Percentiles rank a stretch among this genome's conserved stretches.
These are phyloP conservation scores for Eurosta solidaginis DNA, from an alignment of 1,140 invertebrate genomes.

Conservation along the genomic window DNA sequence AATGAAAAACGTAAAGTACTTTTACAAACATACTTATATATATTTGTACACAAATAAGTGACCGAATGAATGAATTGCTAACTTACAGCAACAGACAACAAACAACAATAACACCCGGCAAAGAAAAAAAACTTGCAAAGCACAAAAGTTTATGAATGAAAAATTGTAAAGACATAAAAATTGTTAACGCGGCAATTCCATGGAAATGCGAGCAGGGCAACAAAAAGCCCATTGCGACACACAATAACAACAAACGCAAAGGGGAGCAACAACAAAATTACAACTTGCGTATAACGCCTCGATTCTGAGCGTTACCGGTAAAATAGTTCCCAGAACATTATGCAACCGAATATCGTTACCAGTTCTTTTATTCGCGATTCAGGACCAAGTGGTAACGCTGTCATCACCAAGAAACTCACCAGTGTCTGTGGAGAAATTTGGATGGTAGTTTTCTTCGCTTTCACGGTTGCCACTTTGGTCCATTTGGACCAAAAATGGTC, in stretches of 20 bases:
- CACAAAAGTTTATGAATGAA: conserved; percentile 23
- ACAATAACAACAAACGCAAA: neutral
- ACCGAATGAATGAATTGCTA: neutral
- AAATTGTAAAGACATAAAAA: conserved; percentile 28
- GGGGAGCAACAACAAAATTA: neutral
- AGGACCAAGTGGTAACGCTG: no score
- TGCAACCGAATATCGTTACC: no score
- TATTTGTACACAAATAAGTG: neutral
- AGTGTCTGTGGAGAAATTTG: no score
- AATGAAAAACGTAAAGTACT: neutral
- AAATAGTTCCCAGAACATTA: no score
- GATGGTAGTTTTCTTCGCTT: no score
- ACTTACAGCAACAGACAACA: neutral
- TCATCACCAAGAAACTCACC: no score
- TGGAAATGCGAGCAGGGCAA: conserved; percentile 9
- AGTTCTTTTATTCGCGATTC: no score
- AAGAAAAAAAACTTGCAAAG: neutral
- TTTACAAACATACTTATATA: neutral
- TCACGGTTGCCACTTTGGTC: no score
- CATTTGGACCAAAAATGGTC: no score
- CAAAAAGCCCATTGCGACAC: neutral
- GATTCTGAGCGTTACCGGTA: no score
- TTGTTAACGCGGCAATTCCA: conserved; percentile 28
- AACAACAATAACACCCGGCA: neutral
- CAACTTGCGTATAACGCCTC: neutral